Evolutionary conservation across 2,797 vertebrate species (phyloP), one percentile per base, ranked within the genome.

Genomic region (Notolabrus celidotus): DNA sequence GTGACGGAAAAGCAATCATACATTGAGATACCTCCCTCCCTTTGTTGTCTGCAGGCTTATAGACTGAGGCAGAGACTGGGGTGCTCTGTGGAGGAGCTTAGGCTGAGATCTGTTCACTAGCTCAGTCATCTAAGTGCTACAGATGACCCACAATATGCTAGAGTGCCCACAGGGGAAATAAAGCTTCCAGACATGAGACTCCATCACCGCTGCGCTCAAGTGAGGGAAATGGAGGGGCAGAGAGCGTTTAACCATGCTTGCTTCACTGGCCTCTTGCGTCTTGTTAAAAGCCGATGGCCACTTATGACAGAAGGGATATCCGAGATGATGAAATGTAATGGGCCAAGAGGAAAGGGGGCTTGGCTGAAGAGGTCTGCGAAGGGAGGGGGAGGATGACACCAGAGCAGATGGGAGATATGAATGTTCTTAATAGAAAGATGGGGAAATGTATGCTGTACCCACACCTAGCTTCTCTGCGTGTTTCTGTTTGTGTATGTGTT

Each of bases 101-200:
- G 82, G 64, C 83, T 53, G 67, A 80, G 89, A 85, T 87, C 76
- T 88, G 86, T 73, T 81, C 84, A 78, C 68, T 75, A 86, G 89
- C 87, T 93, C 86, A 86, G 89, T 80, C 82, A 83, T 84, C 87
- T 92, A 90, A 92, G 87, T 83, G 71, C 86, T 92, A 92, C 91
- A 93, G 92, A 93, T 92, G 89, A 93, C 86, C 92, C 84, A 84
- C 93, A 92, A 92, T 93, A 92, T 91, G 86, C 87, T 88, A 43
- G 86, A 86, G 86, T 85, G 86, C 41, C 89, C 93, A 86, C 90
- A 65, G 74, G 93, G 92, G 92, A 93, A 94, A 94, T 93, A 93
- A 92, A 85, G 89, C 84, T 90, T 89, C 84, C 84, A 93, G 91
- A 93, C 92, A 92, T 77, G 78, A 85, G 88, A 88, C 90, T 93